A percentile compares a stretch with the other conserved stretches of the same genome.
Conservation (phyloP, 2,888 invertebrate species). For the Megaustenia siamemsis region DNA sequence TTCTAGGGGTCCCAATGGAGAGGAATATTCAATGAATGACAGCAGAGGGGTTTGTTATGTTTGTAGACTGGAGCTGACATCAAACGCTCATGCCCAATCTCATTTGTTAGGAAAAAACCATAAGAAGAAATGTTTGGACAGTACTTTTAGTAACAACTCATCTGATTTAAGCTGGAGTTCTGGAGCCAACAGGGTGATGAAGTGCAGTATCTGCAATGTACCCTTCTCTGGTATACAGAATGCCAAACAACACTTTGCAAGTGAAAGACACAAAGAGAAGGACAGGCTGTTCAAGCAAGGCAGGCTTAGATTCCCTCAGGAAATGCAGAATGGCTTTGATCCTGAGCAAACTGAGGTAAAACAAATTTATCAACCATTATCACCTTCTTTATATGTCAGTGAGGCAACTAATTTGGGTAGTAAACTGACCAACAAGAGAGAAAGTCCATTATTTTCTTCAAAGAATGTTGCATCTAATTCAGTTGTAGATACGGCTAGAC, state of each 20-base stretch:
- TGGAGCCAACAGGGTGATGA: constrained; percentile 33
- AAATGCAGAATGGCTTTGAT: neutral
- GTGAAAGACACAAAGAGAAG: constrained; percentile 63
- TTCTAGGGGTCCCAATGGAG: constrained; percentile 41
- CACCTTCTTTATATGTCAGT: neutral
- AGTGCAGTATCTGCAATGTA: constrained; percentile 63
- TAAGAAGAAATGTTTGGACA: constrained; percentile 52
- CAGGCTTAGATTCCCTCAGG: neutral
- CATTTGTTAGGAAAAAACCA: constrained; percentile 61
- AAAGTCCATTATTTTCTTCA: neutral
- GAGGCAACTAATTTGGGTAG: neutral
- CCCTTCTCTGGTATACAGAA: constrained; percentile 60
- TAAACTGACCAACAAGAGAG: neutral
- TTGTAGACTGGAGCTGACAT: constrained; percentile 61
- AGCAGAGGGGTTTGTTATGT: constrained; percentile 60
- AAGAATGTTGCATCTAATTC: neutral
- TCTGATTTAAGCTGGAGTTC: neutral
- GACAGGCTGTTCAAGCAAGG: neutral
- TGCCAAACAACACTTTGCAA: constrained; percentile 62
- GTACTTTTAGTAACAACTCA: neutral
- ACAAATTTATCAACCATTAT: neutral
- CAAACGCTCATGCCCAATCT: constrained; percentile 52
- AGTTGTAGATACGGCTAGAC: neutral
- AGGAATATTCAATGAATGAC: constrained; percentile 57
- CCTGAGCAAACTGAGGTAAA: constrained; percentile 41